Evolutionary conservation across 2,113 vertebrate species (phyloP).

Genomic region (Mobula birostris): DNA sequence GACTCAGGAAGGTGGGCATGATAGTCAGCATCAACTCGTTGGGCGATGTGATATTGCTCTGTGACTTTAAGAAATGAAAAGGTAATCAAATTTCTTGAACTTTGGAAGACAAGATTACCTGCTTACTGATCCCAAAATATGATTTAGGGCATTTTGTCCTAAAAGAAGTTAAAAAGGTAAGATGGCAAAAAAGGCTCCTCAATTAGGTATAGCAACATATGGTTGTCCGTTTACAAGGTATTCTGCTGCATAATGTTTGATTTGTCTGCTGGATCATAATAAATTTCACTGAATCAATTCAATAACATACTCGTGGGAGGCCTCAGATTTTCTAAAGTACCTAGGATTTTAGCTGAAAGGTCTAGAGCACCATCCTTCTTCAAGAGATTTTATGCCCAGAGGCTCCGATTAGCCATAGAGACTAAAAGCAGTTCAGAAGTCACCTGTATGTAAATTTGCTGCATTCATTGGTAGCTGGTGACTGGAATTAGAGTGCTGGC

Average conservation of each 20-base stretch:
- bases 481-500: background rate
- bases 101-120: background rate
- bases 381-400: background rate
- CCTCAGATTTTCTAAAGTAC: background rate
- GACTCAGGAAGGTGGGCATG: no score
- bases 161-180: background rate
- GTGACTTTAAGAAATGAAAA: background rate
- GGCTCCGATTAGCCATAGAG: background rate
- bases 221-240: background rate
- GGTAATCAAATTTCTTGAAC: background rate
- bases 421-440: background rate
- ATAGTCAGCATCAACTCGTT: no score
- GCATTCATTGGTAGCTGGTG: background rate
- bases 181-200: background rate
- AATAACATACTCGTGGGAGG: background rate
- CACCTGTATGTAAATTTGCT: background rate
- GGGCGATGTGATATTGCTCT: no score
- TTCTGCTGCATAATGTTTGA: background rate
- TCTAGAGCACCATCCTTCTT: background rate
- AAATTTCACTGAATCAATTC: background rate
- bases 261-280: background rate
- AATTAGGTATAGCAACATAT: background rate
- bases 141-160: background rate
- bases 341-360: background rate
- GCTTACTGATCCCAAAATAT: background rate